Base-by-base conservation (phyloP, 2,113 vertebrate species). In the Eurypyga helias region DNA sequence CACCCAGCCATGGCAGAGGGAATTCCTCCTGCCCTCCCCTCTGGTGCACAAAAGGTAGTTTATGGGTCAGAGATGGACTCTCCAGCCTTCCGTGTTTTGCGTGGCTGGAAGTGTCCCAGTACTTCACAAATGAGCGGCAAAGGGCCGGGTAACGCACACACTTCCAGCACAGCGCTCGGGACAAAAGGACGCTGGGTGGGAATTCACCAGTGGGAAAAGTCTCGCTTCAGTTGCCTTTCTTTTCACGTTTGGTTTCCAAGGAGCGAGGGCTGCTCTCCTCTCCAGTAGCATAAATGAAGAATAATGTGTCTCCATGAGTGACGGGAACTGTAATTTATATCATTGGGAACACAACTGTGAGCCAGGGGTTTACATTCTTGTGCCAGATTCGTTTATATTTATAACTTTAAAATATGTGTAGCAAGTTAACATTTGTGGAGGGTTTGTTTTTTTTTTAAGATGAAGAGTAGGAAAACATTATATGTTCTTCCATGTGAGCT, bases 311-410 rank as follows among this genome's bases (percentile, higher is more conserved):
- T 66, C 67, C 55, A 1, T 96, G 91, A 96, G 90, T 95, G 89
- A 92, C 48, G 45, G 82, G 69, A 29, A 45, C 91, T 5, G 58
- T 93, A 95, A 96, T 97, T 92, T 75, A 43, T 76, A 82, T 95
- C 92, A 80, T 49, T 96, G 65, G 88, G 54, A 95, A 2, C 80
- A 43, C 90, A 33, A 33, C 69, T 67, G 72, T 19, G 86, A 93
- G 36, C 89, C 91, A 45, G 87, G 65, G 64, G 36, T 95, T 97
- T 94, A 5, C 80, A 60, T 91, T 92, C 83, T 73, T 11, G 33
- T 97, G 96, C 95, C 96, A 96, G n/a, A 38, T 57, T 6, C 26
- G 5, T 84, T 97, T 91, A 81, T 89, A 73, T 88, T 88, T 83
- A 41, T 86, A 80, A 91, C 80, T 88, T 81, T 54, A 55, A 94